Percentiles rank a stretch among this genome's conserved stretches.
These are phyloP conservation scores for Siphlonurus alternatus DNA, from an alignment of 2,888 invertebrate genomes.

Conservation along the genomic window DNA sequence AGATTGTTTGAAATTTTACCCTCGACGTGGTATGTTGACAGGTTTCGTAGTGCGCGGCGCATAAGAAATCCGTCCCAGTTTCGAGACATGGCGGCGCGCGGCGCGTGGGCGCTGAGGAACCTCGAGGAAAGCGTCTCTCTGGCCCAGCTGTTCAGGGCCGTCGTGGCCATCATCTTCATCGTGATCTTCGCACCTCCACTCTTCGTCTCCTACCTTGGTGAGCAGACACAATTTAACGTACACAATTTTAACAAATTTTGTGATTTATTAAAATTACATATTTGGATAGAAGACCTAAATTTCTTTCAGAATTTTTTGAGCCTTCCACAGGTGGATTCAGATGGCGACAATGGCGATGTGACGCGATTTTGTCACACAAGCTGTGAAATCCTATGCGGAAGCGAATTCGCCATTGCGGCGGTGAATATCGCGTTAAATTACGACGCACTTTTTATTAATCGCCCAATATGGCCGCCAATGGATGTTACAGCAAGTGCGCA, in stretches of 20 bases:
- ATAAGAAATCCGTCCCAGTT: constrained; percentile 3
- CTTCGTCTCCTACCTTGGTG: neutral
- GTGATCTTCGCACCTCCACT: neutral
- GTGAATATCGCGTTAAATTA: too few species aligned
- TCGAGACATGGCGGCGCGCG: constrained; percentile 7
- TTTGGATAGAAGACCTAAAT: neutral
- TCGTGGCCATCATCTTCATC: neutral
- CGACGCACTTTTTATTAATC: too few species aligned
- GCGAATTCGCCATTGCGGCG: too few species aligned
- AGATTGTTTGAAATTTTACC: too few species aligned
- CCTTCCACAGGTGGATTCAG: too few species aligned
- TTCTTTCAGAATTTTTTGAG: neutral
- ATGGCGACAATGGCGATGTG: too few species aligned
- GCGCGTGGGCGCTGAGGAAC: constrained; percentile 5
- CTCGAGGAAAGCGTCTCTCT: neutral
- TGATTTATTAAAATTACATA: neutral
- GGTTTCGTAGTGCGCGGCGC: constrained; percentile 8
- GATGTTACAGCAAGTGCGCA: too few species aligned
- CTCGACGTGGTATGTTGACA: too few species aligned
- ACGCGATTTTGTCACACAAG: too few species aligned
- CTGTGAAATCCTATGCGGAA: too few species aligned
- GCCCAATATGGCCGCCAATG: too few species aligned
- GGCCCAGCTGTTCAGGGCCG: neutral
- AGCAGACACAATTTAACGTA: neutral
- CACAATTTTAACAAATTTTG: neutral